Evolutionary conservation across 2,888 invertebrate genomes (phyloP), one percentile per base, ranked within the genome.

Genomic region (Cheilosia variabilis): DNA sequence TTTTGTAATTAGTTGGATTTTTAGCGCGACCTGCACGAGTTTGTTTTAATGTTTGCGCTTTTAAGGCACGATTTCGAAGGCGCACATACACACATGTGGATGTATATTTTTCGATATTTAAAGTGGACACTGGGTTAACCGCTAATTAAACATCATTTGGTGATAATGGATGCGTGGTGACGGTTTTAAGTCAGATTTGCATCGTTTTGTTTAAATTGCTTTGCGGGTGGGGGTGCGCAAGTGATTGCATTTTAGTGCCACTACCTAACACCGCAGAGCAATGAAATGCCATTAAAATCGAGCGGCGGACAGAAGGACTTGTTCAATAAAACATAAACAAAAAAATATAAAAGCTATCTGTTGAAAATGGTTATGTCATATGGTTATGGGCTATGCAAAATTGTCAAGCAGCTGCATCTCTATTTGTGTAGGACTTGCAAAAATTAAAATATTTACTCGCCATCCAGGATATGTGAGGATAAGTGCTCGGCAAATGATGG

Each of bases 131-230:
- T 72, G 41, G 81, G 81, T 81, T 77, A 81, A 77, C 86, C 86
- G 80, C 86, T 86, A 86, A 86, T 81, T 81, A 80, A 86, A 86
- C 81, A 86, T 81, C 86, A 86, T 81, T 86, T 81, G 76, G 71
- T 72, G 76, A 86, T 86, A 76, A 86, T 86, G 81, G 72, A 86
- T 68, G 86, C 75, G 65, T 62, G 80, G 71, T 66, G 68, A 75
- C 50, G 79, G 84, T 62, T 84, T 84, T 57, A 79, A 80, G 84
- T 76, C 84, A 84, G 80, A 84, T 84, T 84, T 84, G 55, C 34
- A 77, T 45, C 69, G 79, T 65, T 84, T 84, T 71, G 75, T 55
- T 84, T 84, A 75, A 84, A 84, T 84, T 84, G 84, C 71, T 34
- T 78, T 55, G 73, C 13, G 62, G 17, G 45, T 4, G 27, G 47